Conservation (phyloP, 23 tunicate genomes). For the Halocynthia roretzi region DNA sequence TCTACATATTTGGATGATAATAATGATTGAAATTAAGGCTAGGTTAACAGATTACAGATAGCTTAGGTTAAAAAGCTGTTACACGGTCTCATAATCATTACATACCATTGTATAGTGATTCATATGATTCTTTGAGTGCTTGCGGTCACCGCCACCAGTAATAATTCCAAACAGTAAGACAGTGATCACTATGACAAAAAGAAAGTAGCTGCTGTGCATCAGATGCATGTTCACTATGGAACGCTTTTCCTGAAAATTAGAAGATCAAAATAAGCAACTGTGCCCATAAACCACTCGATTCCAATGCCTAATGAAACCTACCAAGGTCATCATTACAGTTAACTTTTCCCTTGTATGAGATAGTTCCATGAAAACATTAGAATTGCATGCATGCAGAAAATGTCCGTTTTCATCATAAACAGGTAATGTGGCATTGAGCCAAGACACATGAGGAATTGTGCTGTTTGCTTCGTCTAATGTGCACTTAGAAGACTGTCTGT, state of each 20-base stretch:
- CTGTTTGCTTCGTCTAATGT: conserved; percentile 2
- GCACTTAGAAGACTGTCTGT: conserved; percentile 2
- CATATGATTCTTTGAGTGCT: conserved; percentile 23
- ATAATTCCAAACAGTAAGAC: conserved; percentile 50
- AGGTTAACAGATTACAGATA: background rate
- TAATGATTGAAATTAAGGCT: too few relatives aligned
- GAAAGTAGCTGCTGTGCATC: conserved; percentile 61
- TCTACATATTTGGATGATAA: background rate
- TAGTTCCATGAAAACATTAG: conserved; percentile 4
- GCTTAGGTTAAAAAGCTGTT: background rate
- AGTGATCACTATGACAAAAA: conserved; percentile 40
- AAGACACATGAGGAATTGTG: background rate
- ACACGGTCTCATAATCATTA: background rate
- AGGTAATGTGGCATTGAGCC: conserved; percentile 15
- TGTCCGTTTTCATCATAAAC: conserved; percentile 1
- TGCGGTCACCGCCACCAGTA: conserved; percentile 35
- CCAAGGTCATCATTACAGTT: conserved; percentile 20
- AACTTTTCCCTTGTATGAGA: conserved; percentile 1
- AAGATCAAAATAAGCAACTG: background rate
- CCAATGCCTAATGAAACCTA: background rate
- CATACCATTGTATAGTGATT: conserved; percentile 26
- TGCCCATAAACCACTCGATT: background rate
- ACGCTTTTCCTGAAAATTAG: conserved; percentile 41
- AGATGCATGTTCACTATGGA: conserved; percentile 43
- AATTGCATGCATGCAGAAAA: conserved; percentile 9